A percentile compares a stretch with the other conserved stretches of the same genome.
These are phyloP conservation scores for Epizoanthus rinbou DNA, from an alignment of 92 coral and sea anemone genomes.

Conservation along the genomic window DNA sequence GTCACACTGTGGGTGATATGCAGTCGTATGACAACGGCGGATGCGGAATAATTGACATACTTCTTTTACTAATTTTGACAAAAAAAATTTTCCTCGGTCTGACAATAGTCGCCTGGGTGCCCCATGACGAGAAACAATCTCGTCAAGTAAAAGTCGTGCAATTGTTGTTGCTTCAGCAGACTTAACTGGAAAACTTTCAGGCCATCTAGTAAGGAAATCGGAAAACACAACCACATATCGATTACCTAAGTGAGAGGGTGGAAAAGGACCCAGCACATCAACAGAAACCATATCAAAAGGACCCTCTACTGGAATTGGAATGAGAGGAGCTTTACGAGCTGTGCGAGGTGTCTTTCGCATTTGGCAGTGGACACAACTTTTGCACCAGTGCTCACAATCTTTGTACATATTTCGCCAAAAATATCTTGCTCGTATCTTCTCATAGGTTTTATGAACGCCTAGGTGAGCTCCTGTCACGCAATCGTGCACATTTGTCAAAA, in stretches of 20 bases:
- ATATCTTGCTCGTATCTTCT: slow-evolving; percentile 49
- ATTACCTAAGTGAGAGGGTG: slow-evolving; percentile 54
- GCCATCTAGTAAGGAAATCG: slow-evolving; percentile 62
- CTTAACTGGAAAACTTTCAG: slow-evolving; percentile 59
- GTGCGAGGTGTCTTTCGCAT: slow-evolving; percentile 53
- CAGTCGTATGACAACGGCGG: slow-evolving; percentile 45
- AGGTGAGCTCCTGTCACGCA: slow-evolving; percentile 56
- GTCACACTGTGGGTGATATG: slow-evolving; percentile 57
- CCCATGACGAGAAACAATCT: slow-evolving; percentile 54
- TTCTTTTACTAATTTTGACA: slow-evolving; percentile 41
- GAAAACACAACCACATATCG: slow-evolving; percentile 62
- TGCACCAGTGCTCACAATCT: slow-evolving; percentile 56
- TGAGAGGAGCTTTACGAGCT: slow-evolving; percentile 20
- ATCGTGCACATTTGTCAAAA: slow-evolving; percentile 40
- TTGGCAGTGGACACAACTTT: slow-evolving; percentile 48
- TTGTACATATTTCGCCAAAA: slow-evolving; percentile 60
- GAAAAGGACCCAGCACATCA: slow-evolving; percentile 56
- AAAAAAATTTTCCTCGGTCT: slow-evolving; percentile 51
- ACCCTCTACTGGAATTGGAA: slow-evolving; percentile 23
- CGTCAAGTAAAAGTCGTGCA: slow-evolving; percentile 50
- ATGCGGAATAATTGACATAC: slow-evolving; percentile 43
- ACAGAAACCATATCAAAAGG: slow-evolving; percentile 39
- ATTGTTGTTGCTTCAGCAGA: slow-evolving; percentile 48
- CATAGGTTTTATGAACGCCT: slow-evolving; percentile 53
- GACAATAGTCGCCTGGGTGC: slow-evolving; percentile 52